Evolutionary conservation across 2,113 vertebrate species (phyloP), one percentile per base, ranked within the genome.

Genomic region (Tauraco erythrolophus): DNA sequence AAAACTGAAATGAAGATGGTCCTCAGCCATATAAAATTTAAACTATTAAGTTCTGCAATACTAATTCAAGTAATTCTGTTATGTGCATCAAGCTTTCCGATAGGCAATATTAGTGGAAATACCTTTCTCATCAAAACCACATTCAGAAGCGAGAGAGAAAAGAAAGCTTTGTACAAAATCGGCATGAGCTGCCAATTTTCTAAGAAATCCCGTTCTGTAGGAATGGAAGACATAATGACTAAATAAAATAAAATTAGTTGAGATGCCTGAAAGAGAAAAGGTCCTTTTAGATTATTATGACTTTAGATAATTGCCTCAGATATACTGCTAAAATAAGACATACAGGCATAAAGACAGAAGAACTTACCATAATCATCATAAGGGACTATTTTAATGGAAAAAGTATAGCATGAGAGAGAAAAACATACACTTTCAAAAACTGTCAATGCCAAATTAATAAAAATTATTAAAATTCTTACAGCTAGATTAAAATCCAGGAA

Each of bases 201-300:
- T 57, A 60, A 39, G 24, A 46, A 19, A 24, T 91, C 30, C 15
- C 27, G 48, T 93, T 93, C 21, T 57, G 13, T 78, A 35, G 56
- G 56, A 96, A 84, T 66, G 28, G 50, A 45, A 89, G 28, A 16
- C 37, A 41, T 77, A 88, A 94, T 90, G 70, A 76, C 84, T 68
- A 84, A 94, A 92, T 66, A 88, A 95, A 96, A 91, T 83, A 81
- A 93, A 95, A 70, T n/a, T 51, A 43, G 37, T 50, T 66, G 50
- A 78, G 69, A 81, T 62, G 62, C 43, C 58, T 89, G 46, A 94
- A 95, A 95, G 21, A 51, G 46, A 86, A 88, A 56, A 91, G 39
- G 25, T 78, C 23, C 14, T 87, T 91, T 89, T 53, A 77, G 54
- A n/a, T 88, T 84, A 43, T 89, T 76, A 69, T 69, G 62, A 48